These are phyloP conservation scores for Drusus annulatus DNA, from an alignment of 1,140 invertebrate genomes.

Conservation along the genomic window DNA sequence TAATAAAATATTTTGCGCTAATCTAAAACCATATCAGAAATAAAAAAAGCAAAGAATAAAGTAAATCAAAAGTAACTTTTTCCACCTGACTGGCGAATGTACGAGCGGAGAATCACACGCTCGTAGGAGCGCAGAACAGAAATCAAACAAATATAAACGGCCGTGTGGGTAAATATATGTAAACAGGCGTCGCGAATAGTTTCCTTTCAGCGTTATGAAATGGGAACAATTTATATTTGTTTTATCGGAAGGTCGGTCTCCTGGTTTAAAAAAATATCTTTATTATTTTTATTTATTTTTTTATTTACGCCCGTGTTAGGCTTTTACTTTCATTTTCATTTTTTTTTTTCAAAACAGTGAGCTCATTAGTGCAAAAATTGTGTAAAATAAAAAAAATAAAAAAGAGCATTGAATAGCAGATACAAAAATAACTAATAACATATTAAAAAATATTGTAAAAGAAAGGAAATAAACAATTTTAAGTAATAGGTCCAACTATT, in stretches of 20 bases:
- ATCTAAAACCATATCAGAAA: slow-evolving; percentile 43
- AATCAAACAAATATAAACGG: slow-evolving; percentile 57
- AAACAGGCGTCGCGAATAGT: slow-evolving; percentile 36
- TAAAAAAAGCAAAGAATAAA: slow-evolving; percentile 49
- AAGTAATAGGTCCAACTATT: no score
- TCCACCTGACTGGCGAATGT: slow-evolving; percentile 53
- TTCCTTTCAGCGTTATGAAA: slow-evolving; percentile 17
- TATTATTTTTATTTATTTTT: no score
- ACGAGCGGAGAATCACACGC: slow-evolving; percentile 51
- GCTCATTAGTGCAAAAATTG: no score
- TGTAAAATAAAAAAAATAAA: no score
- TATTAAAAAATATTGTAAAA: no score
- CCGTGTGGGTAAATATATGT: slow-evolving; percentile 41
- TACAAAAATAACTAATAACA: no score
- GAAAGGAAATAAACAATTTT: no score
- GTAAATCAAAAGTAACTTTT: slow-evolving; percentile 57
- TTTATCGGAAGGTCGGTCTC: neutral
- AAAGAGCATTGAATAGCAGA: no score
- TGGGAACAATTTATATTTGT: slow-evolving; percentile 24
- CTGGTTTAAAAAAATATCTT: neutral
- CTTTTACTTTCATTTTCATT: no score
- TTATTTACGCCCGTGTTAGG: no score
- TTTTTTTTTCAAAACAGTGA: no score
- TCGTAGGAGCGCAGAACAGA: slow-evolving; percentile 53
- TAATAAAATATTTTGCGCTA: no score